Conservation (phyloP, 2,113 vertebrate genomes). For the Cyphomyrus plagiostoma region DNA sequence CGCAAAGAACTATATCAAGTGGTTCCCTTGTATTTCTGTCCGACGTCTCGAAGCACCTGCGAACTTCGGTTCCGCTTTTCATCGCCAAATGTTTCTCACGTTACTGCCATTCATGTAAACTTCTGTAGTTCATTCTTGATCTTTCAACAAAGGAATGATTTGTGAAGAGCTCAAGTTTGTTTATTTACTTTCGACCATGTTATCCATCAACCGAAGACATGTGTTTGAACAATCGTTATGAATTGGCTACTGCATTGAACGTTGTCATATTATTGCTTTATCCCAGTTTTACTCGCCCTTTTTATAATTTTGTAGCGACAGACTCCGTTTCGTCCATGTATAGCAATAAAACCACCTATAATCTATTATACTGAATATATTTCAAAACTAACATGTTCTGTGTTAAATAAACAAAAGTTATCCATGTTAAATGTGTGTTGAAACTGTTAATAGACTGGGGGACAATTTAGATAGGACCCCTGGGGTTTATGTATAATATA, state of each 20-base stretch:
- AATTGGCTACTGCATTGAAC: neutral
- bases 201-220: neutral
- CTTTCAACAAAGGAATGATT: neutral
- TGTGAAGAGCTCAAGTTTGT: neutral
- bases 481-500: neutral
- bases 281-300: neutral
- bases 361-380: neutral
- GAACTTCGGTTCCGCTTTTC: neutral
- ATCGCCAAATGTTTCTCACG: neutral
- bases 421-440: neutral
- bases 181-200: neutral
- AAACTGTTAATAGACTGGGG: neutral
- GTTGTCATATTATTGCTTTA: neutral
- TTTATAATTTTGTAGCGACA: neutral
- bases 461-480: neutral
- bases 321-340: neutral
- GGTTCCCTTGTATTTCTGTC: conserved; percentile 5
- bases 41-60: neutral
- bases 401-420: neutral
- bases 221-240: neutral
- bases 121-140: neutral
- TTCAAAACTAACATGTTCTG: neutral
- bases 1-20: neutral
- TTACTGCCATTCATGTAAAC: neutral
- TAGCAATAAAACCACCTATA: neutral